A percentile compares a stretch with the other conserved stretches of the same genome.
Evolutionary conservation across 2,888 invertebrate genomes (phyloP).

Genomic region (Lithophane ornitopus): DNA sequence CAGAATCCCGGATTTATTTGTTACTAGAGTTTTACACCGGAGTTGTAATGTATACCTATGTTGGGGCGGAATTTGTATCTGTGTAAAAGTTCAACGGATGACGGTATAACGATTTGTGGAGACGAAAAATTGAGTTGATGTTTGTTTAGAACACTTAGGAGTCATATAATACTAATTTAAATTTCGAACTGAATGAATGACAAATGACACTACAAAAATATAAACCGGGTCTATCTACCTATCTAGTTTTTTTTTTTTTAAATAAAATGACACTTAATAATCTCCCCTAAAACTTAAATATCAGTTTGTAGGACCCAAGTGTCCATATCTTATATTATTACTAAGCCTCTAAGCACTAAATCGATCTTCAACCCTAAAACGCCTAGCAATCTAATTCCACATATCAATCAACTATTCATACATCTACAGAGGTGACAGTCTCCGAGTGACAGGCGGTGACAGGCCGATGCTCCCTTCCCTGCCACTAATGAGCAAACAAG

Average conservation of each 20-base stretch:
- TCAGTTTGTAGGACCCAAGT: background rate
- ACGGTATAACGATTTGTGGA: background rate
- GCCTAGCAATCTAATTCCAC: constrained; percentile 58
- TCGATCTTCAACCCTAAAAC: constrained; percentile 28
- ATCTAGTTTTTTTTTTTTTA: background rate
- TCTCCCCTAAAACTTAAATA: background rate
- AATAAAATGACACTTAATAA: background rate
- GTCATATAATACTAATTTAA: too few species aligned
- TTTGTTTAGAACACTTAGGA: constrained; percentile 1
- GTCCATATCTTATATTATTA: background rate
- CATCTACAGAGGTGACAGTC: constrained; percentile 56
- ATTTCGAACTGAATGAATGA: too few species aligned
- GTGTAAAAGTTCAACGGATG: constrained; percentile 23
- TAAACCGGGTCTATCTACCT: too few species aligned
- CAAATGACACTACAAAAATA: too few species aligned
- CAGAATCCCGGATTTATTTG: constrained; percentile 59
- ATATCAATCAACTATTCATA: constrained; percentile 69
- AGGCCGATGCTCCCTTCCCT: constrained; percentile 73
- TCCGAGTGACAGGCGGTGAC: constrained; percentile 60
- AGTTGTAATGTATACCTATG: constrained; percentile 36
- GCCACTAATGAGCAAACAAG: constrained; percentile 84
- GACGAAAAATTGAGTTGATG: background rate
- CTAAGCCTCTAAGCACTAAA: background rate
- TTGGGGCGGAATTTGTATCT: constrained; percentile 37
- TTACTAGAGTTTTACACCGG: constrained; percentile 50